phyloP scores from a whole-genome alignment of 2,113 vertebrate species.

The Phasianus colchicus region DNA sequence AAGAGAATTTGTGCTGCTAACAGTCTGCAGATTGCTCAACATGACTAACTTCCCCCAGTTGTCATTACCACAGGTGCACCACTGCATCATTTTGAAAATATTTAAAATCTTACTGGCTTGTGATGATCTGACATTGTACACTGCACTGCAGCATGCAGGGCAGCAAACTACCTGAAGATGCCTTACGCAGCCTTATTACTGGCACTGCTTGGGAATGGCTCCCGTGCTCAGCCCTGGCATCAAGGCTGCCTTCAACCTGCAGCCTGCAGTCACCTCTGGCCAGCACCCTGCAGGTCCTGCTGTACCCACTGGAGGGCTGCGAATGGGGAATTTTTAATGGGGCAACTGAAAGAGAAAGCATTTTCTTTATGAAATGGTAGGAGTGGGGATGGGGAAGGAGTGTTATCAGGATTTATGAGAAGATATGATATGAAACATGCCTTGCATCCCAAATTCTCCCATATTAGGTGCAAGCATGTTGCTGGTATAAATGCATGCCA shows the following conservation, averaged over 20 bases:
- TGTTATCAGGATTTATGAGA: background rate
- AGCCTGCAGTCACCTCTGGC: background rate
- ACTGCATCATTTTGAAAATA: background rate
- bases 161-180: background rate
- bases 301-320: background rate
- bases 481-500: background rate
- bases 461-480: background rate
- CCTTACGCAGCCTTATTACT: rapidly evolving
- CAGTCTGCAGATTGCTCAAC: background rate
- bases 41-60: background rate
- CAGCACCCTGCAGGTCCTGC: rapidly evolving
- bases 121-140: rapidly evolving
- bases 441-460: background rate
- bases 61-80: background rate
- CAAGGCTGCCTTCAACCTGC: background rate
- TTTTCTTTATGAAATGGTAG: background rate
- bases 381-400: background rate
- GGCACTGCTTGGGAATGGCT: rapidly evolving
- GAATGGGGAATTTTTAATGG: background rate
- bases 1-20: background rate
- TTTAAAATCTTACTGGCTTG: background rate
- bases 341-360: background rate
- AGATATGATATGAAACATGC: background rate
- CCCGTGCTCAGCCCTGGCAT: rapidly evolving
- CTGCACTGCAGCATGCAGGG: background rate